These are phyloP conservation scores for Poecilia gillii DNA, from an alignment of 2,797 vertebrate species.

Conservation along the genomic window DNA sequence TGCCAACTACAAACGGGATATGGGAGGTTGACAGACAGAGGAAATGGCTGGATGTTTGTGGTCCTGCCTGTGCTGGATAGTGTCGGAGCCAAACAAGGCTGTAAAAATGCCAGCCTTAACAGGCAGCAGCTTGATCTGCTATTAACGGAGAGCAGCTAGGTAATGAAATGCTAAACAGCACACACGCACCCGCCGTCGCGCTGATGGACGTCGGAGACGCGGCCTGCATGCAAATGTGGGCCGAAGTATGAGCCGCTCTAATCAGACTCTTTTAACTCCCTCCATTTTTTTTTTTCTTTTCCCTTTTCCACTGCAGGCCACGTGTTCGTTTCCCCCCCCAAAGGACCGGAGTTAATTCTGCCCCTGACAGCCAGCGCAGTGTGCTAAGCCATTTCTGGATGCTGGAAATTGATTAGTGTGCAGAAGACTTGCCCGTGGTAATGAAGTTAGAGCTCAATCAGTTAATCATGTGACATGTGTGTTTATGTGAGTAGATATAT, in stretches of 20 bases:
- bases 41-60: conserved; percentile 69
- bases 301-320: conserved; percentile 45
- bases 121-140: conserved; percentile 70
- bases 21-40: conserved; percentile 65
- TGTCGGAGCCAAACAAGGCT: conserved; percentile 74
- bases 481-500: conserved; percentile 28
- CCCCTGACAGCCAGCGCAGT: conserved; percentile 56
- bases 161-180: conserved; percentile 57
- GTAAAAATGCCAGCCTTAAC: conserved; percentile 81
- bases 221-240: conserved; percentile 64
- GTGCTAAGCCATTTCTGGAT: conserved; percentile 59
- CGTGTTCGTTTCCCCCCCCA: conserved; percentile 41
- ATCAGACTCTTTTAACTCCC: conserved; percentile 54
- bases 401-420: conserved; percentile 73
- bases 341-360: conserved; percentile 65
- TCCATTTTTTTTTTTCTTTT: conserved; percentile 9
- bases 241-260: conserved; percentile 51
- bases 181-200: conserved; percentile 30
- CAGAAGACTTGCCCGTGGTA: conserved; percentile 56
- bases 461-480: conserved; percentile 67
- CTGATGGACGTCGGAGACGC: conserved; percentile 28
- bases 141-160: conserved; percentile 66
- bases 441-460: conserved; percentile 74
- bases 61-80: conserved; percentile 66
- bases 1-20: conserved; percentile 45